Base-by-base conservation (phyloP, 2,113 vertebrate species). In the Paralichthys olivaceus region DNA sequence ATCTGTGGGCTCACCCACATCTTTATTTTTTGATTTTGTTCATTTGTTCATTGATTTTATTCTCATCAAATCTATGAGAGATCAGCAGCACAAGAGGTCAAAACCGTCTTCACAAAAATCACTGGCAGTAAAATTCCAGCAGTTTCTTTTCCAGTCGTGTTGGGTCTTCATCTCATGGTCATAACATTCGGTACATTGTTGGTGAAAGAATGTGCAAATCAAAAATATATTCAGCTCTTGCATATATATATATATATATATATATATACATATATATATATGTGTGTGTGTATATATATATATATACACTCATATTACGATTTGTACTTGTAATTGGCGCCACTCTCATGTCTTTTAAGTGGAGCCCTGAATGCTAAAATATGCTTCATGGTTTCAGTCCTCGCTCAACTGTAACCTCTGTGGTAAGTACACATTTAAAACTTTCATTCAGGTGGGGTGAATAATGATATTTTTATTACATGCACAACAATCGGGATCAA, bases 341-440 rank as follows among this genome's bases (percentile, higher is more conserved):
- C 85, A 87, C 84, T 91, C 80, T 89, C 82, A 82, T 90, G 85
- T 91, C 81, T 89, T 84, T 92, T 86, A 91, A 88, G 92, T 90
- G 88, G 89, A 91, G 87, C 79, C 87, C 87, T 88, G 87, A 93
- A 90, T 91, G 87, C 90, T 88, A 92, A 91, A 84, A 92, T 87
- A 89, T 84, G 85, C 90, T 87, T 91, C 83, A 88, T 87, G 90
- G 89, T 84, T 91, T 93, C 90, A 83, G 90, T 90, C 90, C 69
- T 82, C 88, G 87, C 86, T 88, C 91, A 92, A 87, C 91, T 90
- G 63, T 84, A 89, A 88, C 84, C 83, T 83, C 83, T 51, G 88
- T 84, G 92, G 93, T 92, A 93, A 94, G 90, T 92, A 92, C 88
- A 90, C 84, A 88, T 92, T 93, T 91, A 91, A 91, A 86, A 82